phyloP scores from a whole-genome alignment of 35 echinoderm and acorn worm species.

The Ptychodera flava region DNA sequence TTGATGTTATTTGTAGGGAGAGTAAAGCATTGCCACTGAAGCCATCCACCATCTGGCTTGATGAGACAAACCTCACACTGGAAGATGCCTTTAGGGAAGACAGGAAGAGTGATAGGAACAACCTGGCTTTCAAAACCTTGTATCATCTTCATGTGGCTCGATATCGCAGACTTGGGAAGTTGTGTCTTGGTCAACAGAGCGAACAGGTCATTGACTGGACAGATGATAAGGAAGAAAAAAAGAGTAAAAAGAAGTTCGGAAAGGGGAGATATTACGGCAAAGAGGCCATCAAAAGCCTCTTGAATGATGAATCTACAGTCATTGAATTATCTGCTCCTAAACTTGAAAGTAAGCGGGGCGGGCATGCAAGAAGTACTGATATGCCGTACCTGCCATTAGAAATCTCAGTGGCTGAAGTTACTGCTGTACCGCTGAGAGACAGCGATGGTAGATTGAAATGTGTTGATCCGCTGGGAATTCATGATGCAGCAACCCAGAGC shows the following conservation, averaged over 20 bases:
- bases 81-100: constrained; percentile 37
- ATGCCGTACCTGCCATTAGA: constrained; percentile 35
- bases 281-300: neutral
- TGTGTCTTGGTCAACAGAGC: constrained; percentile 53
- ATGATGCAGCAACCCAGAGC: constrained; percentile 50
- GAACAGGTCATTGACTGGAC: constrained; percentile 37
- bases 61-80: neutral
- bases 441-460: constrained; percentile 5
- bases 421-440: neutral
- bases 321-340: neutral
- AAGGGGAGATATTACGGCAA: constrained; percentile 49
- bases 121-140: constrained; percentile 73
- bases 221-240: constrained; percentile 11
- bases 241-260: constrained; percentile 38
- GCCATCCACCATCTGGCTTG: neutral
- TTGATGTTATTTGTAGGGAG: neutral
- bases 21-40: neutral
- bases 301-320: neutral
- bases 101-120: constrained; percentile 61
- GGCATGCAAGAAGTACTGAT: neutral
- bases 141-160: constrained; percentile 68
- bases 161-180: constrained; percentile 64
- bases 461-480: constrained; percentile 51
- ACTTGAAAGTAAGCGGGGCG: neutral
- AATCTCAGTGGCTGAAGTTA: neutral